Base-by-base conservation (phyloP, 2,113 vertebrate genomes). In the Channa argus region DNA sequence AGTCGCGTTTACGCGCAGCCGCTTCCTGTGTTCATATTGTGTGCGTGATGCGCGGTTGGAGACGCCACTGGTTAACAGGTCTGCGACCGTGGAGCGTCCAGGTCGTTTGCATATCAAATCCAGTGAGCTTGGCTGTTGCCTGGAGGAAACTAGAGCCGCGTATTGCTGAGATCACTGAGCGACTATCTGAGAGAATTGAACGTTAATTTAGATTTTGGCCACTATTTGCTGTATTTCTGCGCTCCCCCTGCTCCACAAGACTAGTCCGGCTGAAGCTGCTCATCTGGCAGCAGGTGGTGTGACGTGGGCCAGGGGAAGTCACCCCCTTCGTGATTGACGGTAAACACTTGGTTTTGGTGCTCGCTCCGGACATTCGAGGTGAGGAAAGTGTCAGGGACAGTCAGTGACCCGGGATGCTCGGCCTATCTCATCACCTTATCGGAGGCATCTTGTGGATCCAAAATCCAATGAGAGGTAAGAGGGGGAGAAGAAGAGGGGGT, bases 401-500 rank as follows among this genome's bases (percentile, higher is more conserved):
- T 15, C 43, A 24, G 24, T n/a, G 49, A 12, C 58, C n/a, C 81
- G 83, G 71, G 83, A 94, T 94, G 94, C 89, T 93, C 38, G 88
- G 90, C 24, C 92, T 92, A 68, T 92, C 92, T 80, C 90, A 88
- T 77, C 94, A 93, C 79, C 93, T 94, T 10, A 89, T 93, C 80
- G 90, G 92, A 43, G 92, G 92, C 39, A 93, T 93, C 79, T 80
- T 91, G 53, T 94, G 94, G 93, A 94, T 94, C 79, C 91, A 92
- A 71, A 94, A 94, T 83, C 94, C 93, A 24, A 94, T 93, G 91
- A 87, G 91, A 94, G 93, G 93, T 94, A 92, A 49, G 89, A 88
- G 15, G n/a, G 24, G 56, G 36, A 37, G 44, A 45, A 46, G 2
- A 63, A 45, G 8, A 33, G 11, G 59, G 67, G 10, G 60, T 37